A percentile compares a stretch with the other conserved stretches of the same genome.
Conservation (phyloP, 1,140 invertebrate genomes). For the Hylaeus anthracinus region DNA sequence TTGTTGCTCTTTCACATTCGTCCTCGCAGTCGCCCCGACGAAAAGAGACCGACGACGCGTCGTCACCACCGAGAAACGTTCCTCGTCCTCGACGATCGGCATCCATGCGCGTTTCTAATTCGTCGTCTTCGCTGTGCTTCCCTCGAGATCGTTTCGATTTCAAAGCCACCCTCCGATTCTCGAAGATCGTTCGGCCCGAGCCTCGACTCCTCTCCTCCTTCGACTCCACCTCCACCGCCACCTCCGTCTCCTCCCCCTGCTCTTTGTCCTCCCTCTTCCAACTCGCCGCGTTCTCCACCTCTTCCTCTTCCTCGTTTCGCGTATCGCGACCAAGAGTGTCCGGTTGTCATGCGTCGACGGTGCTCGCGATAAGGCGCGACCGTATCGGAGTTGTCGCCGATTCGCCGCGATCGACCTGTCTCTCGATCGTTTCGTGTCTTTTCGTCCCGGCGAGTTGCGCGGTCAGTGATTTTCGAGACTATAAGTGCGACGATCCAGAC, state of each 20-base stretch:
- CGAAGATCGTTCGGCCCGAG: neutral
- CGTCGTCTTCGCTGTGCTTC: neutral
- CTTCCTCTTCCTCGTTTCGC: constrained; percentile 32
- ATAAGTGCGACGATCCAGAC: neutral
- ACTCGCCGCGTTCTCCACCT: constrained; percentile 34
- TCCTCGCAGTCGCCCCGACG: neutral
- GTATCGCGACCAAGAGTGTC: constrained; percentile 39
- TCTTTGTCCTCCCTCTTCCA: constrained; percentile 26
- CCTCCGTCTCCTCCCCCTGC: constrained; percentile 21
- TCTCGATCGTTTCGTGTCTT: neutral
- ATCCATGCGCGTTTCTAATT: neutral
- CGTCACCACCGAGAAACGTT: constrained; percentile 39
- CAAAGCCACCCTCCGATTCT: constrained; percentile 4
- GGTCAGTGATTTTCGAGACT: neutral
- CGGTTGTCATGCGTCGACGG: constrained; percentile 45
- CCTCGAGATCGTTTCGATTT: too few relatives aligned
- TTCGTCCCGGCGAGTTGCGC: neutral
- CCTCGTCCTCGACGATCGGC: neutral
- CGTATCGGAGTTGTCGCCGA: constrained; percentile 18
- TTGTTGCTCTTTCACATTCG: too few relatives aligned
- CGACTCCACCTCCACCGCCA: neutral
- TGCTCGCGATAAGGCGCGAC: constrained; percentile 38
- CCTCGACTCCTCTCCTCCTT: neutral
- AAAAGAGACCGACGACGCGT: neutral
- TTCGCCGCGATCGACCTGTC: constrained; percentile 3